Base-by-base conservation (phyloP, 1,140 invertebrate species). In the Sinella curviseta region DNA sequence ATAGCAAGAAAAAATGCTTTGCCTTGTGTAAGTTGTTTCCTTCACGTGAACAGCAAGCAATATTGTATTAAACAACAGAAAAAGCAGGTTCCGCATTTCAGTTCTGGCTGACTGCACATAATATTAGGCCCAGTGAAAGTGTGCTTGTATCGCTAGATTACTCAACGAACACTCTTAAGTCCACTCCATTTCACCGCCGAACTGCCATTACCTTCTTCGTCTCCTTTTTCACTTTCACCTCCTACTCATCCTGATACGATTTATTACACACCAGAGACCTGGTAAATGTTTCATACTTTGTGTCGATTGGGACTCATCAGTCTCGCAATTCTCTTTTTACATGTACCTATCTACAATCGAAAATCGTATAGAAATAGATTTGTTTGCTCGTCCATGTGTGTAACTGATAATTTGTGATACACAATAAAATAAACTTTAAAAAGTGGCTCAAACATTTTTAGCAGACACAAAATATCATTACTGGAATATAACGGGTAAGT, bases 261-360 rank as follows among this genome's bases (percentile, higher is more conserved):
- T 77, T 74, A 74, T 74, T 34, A 28, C 28, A 57, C 74, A 16
- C 36, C 8, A 14, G 54, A 48, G 36, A 57, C 12, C 24, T 76
- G 31, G 36, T 48, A 76, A 48, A 48, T 76, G 34, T 57, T 76
- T 76, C 54, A 76, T 54, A 76, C 73, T 36, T 74, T 34, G 73
- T 74, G 74, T 31, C 65, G 65, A 31, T 33, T 70, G 65, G 65
- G 65, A 70, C 48, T 76, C 48, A 76, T 76, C 48, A 55, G 34
- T 76, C 74, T 55, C 39, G 2, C 14, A 28, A 2, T 76, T 20
- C 31, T 2, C 28, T 36, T 12, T 67, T 24, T n/a, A n/a, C n/a
- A n/a, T n/a, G n/a, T n/a, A n/a, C n/a, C n/a, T n/a, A n/a, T n/a
- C n/a, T n/a, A n/a, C n/a, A n/a, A n/a, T n/a, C n/a, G n/a, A n/a